Conservation (phyloP, 1,140 invertebrate genomes). For the Pectinophora gossypiella region DNA sequence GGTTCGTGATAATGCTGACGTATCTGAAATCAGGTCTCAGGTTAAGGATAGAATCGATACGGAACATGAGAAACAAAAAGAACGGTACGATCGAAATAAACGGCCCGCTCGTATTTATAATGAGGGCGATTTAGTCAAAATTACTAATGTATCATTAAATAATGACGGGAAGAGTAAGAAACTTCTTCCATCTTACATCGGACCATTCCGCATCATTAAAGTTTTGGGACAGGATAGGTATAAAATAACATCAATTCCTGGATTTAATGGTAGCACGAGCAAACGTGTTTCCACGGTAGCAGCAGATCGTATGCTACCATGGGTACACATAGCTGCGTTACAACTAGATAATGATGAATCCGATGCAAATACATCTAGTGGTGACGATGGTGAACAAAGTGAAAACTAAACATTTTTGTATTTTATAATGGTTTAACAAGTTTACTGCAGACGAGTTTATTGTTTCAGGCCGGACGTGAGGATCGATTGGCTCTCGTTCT, state of each 20-base stretch:
- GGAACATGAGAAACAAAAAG: constrained; percentile 1
- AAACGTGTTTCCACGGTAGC: constrained; percentile 2
- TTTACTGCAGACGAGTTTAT: no score
- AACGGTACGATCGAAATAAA: constrained; percentile 1
- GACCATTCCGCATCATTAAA: constrained; percentile 6
- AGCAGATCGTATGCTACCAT: no score
- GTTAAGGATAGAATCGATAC: constrained; percentile 5
- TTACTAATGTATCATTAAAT: not conserved
- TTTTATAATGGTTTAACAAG: no score
- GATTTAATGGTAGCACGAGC: not conserved
- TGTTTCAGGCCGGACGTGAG: no score
- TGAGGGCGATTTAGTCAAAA: constrained; percentile 4
- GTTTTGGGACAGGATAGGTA: not conserved
- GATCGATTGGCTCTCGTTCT: no score
- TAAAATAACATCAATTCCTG: no score
- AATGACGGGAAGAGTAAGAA: no score
- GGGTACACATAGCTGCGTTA: constrained; percentile 1
- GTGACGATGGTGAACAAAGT: not conserved
- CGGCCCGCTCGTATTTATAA: not conserved
- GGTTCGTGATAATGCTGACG: not conserved
- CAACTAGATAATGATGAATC: not conserved
- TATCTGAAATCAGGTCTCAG: not conserved
- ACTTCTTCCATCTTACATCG: constrained; percentile 3
- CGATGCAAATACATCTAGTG: not conserved
- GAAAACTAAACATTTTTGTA: not conserved